phyloP scores from a whole-genome alignment of 2,888 invertebrate species.

The Deilephila elpenor region DNA sequence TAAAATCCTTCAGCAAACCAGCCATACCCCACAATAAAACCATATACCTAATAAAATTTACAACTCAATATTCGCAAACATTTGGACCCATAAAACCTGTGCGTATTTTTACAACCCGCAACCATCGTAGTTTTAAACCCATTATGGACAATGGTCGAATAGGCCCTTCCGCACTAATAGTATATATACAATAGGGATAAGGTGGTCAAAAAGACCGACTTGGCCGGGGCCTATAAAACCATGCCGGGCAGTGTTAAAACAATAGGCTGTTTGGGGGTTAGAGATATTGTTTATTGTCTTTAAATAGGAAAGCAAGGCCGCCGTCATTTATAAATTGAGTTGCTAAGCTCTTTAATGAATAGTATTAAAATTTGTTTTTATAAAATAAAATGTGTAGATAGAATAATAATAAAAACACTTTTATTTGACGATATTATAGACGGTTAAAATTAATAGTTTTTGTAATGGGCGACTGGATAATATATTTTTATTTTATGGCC shows the following conservation, averaged over 20 bases:
- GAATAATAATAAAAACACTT: no score
- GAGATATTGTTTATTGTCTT: constrained; percentile 8
- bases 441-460: no score
- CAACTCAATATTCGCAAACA: constrained; percentile 44
- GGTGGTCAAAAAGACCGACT: constrained; percentile 55
- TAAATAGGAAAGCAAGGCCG: constrained; percentile 13
- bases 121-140: constrained; percentile 44
- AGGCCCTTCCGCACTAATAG: constrained; percentile 39
- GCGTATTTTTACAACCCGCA: constrained; percentile 37
- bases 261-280: constrained; percentile 20
- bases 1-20: constrained; percentile 31
- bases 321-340: constrained; percentile 7
- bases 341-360: constrained; percentile 30
- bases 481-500: no score
- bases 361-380: neutral
- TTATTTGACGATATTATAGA: no score
- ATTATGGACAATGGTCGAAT: constrained; percentile 45
- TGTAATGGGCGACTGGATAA: no score
- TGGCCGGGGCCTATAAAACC: constrained; percentile 29
- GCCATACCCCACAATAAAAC: constrained; percentile 33
- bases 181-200: constrained; percentile 45
- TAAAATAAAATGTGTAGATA: no score
- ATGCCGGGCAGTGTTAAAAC: constrained; percentile 42
- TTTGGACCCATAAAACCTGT: constrained; percentile 39
- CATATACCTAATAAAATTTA: constrained; percentile 43